Base-by-base conservation (phyloP, 1,140 invertebrate genomes). In the Sycophaga agraensis region DNA sequence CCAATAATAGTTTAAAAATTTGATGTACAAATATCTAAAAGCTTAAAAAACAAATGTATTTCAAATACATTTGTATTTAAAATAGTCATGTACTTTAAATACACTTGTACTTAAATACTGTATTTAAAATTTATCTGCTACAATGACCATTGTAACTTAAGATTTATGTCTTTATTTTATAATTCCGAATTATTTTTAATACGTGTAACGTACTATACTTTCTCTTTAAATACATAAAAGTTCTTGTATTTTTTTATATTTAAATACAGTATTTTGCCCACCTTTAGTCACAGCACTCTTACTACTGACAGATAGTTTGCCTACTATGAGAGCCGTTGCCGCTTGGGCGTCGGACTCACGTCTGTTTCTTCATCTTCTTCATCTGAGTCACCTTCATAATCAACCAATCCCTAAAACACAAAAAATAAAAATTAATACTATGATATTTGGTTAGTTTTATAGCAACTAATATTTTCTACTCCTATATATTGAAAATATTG, bases 321-420 rank as follows among this genome's bases (percentile, higher is more conserved):
- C 73, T 79, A 85, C 83, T 84, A 85, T 84, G 84, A 84, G 48
- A 87, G 79, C 68, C 86, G 80, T 66, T 84, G 82, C 68, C 86
- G 80, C 72, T 88, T 87, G 57, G 82, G 77, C 24, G 82, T 78
- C 57, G 84, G 83, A 65, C 75, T 79, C 63, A 77, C 70, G 53
- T 87, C 85, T 24, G 87, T 87, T 42, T 92, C 90, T 59, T 97
- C 95, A 68, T 96, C 94, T 69, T 96, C 94, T 0, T 96, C 94
- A 70, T 96, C 94, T 0, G 92, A 94, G 78, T 97, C 94, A 57
- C 93, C 94, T 73, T 97, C 94, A 77, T 97, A 98, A 76, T 97
- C 95, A 22, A 97, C 94, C 65, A 98, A 85, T 68, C 93, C 93
- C 92, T 95, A 71, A 42, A 31, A 3, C 43, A 45, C 0, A 31